Evolutionary conservation across 2,888 invertebrate species (phyloP), one percentile per base, ranked within the genome.

Genomic region (Zootermopsis nevadensis): DNA sequence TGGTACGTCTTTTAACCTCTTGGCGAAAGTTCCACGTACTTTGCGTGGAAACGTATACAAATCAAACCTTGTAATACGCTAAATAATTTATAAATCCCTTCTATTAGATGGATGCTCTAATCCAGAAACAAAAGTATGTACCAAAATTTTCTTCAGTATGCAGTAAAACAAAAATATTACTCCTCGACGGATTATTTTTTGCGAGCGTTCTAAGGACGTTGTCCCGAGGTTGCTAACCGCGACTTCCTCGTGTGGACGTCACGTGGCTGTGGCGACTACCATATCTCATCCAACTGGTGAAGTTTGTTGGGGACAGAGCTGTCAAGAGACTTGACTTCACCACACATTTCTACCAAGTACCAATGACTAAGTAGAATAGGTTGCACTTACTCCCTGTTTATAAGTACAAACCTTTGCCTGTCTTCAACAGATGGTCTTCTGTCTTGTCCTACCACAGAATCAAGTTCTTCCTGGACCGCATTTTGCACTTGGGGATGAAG

Each of bases 391-490:
- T 0, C 48, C 15, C 19, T 19, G 3, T 0, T 48, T 48, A 4
- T 3, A 48, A 19, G 27, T 27, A 60, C 76, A 22, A 80, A 85
- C 86, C 80, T 84, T 1, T 83, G 69, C 30, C 82, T 83, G 80
- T 86, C 85, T 33, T 83, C 79, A 35, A 85, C 42, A 19, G 82
- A 55, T 0, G 83, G 83, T 35, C 72, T 83, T n/a, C 82, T 81
- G 80, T 67, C 48, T 69, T 77, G 27, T 8, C 85, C 86, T 24
- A 86, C 60, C 15, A 85, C 85, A 1, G 55, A 30, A 80, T 87
- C 86, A 19, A 87, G 79, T 81, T 86, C 86, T 10, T 74, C 82
- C 74, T 86, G 86, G n/a, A 86, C 83, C 67, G 83, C 82, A 15
- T 82, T 55, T 82, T 86, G 86, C 15, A 85, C 83, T 6, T 86